Percentiles rank a stretch among this genome's conserved stretches.
Conservation (phyloP, 2,888 invertebrate species). For the Lepidocyrtinus sp. region DNA sequence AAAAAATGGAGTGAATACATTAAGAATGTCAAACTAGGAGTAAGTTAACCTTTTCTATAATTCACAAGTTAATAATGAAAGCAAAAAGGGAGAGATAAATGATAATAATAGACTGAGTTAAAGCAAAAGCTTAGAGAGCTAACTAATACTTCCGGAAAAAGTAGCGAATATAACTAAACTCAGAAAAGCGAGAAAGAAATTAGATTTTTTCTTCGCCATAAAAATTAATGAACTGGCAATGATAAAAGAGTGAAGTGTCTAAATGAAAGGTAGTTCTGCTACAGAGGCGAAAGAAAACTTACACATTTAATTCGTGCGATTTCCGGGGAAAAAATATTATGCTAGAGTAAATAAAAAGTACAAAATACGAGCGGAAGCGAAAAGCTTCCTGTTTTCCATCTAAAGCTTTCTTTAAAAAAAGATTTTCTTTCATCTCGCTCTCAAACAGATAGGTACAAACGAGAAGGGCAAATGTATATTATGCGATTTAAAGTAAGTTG, state of each 20-base stretch:
- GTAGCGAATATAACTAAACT: background rate
- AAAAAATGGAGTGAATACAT: conserved; percentile 21
- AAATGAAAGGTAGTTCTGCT: background rate
- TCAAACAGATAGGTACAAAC: too few relatives aligned
- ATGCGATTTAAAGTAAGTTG: too few relatives aligned
- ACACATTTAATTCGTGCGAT: too few relatives aligned
- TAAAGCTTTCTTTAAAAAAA: too few relatives aligned
- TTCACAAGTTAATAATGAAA: conserved; percentile 43
- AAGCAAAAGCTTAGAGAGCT: background rate
- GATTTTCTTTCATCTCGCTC: too few relatives aligned
- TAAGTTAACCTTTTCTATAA: conserved; percentile 57
- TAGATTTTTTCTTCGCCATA: conserved; percentile 41
- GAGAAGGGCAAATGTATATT: too few relatives aligned
- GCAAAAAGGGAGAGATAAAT: conserved; percentile 4
- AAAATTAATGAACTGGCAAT: conserved; percentile 58
- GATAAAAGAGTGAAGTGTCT: conserved; percentile 34
- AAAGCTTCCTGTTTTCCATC: background rate
- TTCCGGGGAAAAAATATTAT: background rate
- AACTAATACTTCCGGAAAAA: background rate
- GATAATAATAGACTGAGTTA: background rate
- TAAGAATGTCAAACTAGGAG: conserved; percentile 45
- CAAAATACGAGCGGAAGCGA: background rate
- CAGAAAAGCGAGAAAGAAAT: conserved; percentile 20
- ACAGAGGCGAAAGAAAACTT: too few relatives aligned
- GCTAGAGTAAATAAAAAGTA: background rate